A percentile compares a stretch with the other conserved stretches of the same genome.
These are phyloP conservation scores for Bucco capensis DNA, from an alignment of 2,113 vertebrate species.

Conservation along the genomic window DNA sequence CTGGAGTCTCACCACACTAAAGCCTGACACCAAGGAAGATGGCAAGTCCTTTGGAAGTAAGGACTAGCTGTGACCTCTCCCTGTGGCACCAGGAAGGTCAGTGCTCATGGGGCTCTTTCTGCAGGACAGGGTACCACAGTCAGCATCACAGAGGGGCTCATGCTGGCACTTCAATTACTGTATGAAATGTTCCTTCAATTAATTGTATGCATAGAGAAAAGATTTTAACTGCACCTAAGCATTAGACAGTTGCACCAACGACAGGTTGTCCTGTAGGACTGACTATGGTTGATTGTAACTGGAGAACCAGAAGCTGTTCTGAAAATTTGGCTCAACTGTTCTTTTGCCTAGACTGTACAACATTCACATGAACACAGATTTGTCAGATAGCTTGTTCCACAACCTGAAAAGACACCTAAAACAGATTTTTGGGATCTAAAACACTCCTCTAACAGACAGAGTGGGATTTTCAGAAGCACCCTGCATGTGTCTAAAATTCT, in stretches of 20 bases:
- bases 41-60: not conserved
- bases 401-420: constrained; percentile 9
- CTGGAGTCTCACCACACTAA: not conserved
- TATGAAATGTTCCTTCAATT: constrained; percentile 32
- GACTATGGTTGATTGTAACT: not conserved
- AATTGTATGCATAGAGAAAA: constrained; percentile 28
- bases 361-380: not conserved
- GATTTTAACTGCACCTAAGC: not conserved
- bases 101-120: not conserved
- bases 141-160: not conserved
- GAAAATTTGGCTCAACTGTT: not conserved
- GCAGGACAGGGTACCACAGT: not conserved
- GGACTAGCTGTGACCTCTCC: not conserved
- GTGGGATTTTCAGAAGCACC: constrained; percentile 25
- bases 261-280: not conserved
- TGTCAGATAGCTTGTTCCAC: constrained; percentile 17
- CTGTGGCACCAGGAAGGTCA: not conserved
- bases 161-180: constrained; percentile 9
- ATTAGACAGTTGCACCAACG: not conserved
- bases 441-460: not conserved
- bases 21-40: not conserved
- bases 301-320: not conserved
- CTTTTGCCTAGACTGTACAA: not conserved
- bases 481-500: not conserved
- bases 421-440: constrained; percentile 3